phyloP scores from a whole-genome alignment of 2,797 vertebrate species.

The Catamblyrhynchus diadema region DNA sequence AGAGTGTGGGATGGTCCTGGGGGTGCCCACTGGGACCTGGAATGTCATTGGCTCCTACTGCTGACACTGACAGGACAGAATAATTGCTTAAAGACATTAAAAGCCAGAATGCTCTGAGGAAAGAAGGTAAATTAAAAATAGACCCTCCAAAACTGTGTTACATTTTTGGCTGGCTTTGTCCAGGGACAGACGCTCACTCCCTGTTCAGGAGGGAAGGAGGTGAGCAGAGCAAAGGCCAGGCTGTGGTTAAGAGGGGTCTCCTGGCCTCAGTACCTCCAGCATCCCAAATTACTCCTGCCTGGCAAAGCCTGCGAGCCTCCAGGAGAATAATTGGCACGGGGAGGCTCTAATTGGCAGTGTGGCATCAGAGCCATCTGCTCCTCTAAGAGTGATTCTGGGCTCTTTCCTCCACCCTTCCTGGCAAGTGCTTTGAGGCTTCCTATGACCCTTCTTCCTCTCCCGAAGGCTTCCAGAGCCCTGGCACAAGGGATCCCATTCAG shows the following conservation, averaged over 20 bases:
- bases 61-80: background rate
- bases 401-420: background rate
- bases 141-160: background rate
- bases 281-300: background rate
- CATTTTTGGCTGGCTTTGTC: background rate
- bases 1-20: background rate
- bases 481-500: background rate
- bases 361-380: background rate
- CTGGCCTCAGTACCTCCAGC: background rate
- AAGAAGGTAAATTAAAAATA: background rate
- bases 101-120: background rate
- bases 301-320: rapidly evolving
- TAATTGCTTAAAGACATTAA: background rate
- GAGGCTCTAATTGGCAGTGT: background rate
- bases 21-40: background rate
- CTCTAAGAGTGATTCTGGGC: background rate
- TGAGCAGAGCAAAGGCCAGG: background rate
- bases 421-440: background rate
- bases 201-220: background rate
- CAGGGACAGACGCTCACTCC: background rate
- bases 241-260: background rate
- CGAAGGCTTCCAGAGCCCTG: background rate
- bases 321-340: background rate
- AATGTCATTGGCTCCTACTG: rapidly evolving
- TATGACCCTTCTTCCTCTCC: background rate